Base-by-base conservation (phyloP, 2,888 invertebrate genomes). In the Omphaloscelis lunosa region DNA sequence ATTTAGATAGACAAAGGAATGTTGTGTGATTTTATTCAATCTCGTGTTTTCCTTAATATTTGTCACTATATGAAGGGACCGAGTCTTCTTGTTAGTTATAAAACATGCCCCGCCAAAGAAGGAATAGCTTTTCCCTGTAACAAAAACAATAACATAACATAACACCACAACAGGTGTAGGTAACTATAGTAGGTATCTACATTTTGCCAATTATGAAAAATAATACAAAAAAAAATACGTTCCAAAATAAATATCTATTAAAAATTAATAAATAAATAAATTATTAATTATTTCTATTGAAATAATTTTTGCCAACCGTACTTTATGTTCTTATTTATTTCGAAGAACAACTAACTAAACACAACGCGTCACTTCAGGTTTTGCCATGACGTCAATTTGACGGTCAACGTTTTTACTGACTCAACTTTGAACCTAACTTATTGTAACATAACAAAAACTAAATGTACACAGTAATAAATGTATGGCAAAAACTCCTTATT, bases 351-450 rank as follows among this genome's bases (percentile, higher is more conserved):
- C 27, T 65, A 56, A 65, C 2, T 65, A 48, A 34, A 58, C 66
- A 68, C 53, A 68, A 39, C 61, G 66, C 12, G 27, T 61, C 12
- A 20, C 58, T 62, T 63, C 61, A 75, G 74, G 77, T 86, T 78
- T 81, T 77, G 27, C 74, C 29, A n/a, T 87, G 79, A 77, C 84
- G 80, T 85, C 66, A 79, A 1, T 53, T 41, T 5, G 39, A 77
- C 67, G 48, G 29, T 23, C 48, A 29, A 29, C 20, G 65, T 79
- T 83, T 84, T 79, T 82, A 65, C 53, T 11, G 23, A 20, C 23
- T 84, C 63, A 88, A 87, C 88, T 86, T 86, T 85, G 85, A 88
- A 79, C 88, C 17, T 39, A 45, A 63, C 68, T 78, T 69, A 27
- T 63, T 71, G n/a, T 59, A 56, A 34, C n/a, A 17, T 11, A 48